Evolutionary conservation across 1,140 invertebrate species (phyloP).

Genomic region (Bombus polaris): DNA sequence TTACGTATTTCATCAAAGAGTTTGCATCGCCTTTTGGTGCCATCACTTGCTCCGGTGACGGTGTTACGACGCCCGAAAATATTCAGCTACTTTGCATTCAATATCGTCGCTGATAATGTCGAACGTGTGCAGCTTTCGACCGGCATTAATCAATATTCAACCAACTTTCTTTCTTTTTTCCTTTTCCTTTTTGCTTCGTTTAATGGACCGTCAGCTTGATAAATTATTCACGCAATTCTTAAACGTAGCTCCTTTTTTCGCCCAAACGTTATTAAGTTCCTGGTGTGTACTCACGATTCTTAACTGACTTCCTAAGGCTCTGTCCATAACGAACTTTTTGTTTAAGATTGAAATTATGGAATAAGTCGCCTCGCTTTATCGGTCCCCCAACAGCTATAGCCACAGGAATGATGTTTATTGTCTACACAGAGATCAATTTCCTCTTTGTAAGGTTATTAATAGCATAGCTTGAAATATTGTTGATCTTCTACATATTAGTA

Average conservation of each 20-base stretch:
- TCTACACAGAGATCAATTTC: too few relatives aligned
- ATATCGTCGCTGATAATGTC: constrained; percentile 40
- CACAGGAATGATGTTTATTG: neutral
- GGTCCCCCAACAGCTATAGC: neutral
- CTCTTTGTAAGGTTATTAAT: too few relatives aligned
- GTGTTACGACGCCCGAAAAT: constrained; percentile 3
- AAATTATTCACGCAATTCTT: constrained; percentile 33
- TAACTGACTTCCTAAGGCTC: neutral
- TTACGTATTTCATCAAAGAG: constrained; percentile 62
- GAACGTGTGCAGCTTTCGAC: neutral
- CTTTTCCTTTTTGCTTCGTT: neutral
- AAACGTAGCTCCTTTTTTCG: neutral
- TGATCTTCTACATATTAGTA: too few relatives aligned
- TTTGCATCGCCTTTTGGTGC: constrained; percentile 1
- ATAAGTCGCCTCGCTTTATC: neutral
- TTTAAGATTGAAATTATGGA: constrained; percentile 5
- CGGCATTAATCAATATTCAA: constrained; percentile 46
- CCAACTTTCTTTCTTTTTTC: neutral
- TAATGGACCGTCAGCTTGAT: neutral
- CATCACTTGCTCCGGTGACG: neutral
- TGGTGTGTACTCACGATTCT: constrained; percentile 5
- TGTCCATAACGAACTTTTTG: neutral
- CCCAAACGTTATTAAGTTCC: constrained; percentile 8
- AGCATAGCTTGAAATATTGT: too few relatives aligned
- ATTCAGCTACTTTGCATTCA: constrained; percentile 43